Conservation (phyloP, 2,113 vertebrate species). For the Pipra filicauda region DNA sequence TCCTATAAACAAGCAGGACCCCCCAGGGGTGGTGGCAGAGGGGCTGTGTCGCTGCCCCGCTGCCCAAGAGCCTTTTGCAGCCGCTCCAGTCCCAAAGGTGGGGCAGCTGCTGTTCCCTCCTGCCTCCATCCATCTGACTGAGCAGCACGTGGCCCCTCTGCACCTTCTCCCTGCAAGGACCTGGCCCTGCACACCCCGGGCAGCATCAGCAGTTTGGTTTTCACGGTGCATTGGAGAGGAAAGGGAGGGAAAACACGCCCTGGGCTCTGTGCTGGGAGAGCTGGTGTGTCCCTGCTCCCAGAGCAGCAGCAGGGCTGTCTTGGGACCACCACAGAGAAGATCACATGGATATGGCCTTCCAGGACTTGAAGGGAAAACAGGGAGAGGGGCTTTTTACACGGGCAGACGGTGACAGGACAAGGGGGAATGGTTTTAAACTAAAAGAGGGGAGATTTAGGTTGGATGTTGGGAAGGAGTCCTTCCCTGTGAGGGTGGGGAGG, state of each 20-base stretch:
- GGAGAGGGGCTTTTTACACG: background rate
- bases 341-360: background rate
- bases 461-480: background rate
- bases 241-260: background rate
- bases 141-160: background rate
- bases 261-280: background rate
- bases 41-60: background rate
- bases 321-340: background rate
- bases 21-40: accelerated
- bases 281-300: background rate
- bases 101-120: background rate
- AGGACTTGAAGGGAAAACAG: background rate
- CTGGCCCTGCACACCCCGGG: background rate
- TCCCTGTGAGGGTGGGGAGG: background rate
- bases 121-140: background rate
- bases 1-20: background rate
- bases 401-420: background rate
- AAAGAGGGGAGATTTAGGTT: background rate
- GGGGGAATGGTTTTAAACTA: background rate
- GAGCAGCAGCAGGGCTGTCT: background rate
- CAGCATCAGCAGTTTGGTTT: background rate
- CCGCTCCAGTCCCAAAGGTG: background rate
- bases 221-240: background rate
- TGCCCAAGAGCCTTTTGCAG: background rate
- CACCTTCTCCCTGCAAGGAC: background rate